A percentile compares a stretch with the other conserved stretches of the same genome.
Evolutionary conservation across 1,140 invertebrate genomes (phyloP).

Genomic region (Druon quercuslanigerum): DNA sequence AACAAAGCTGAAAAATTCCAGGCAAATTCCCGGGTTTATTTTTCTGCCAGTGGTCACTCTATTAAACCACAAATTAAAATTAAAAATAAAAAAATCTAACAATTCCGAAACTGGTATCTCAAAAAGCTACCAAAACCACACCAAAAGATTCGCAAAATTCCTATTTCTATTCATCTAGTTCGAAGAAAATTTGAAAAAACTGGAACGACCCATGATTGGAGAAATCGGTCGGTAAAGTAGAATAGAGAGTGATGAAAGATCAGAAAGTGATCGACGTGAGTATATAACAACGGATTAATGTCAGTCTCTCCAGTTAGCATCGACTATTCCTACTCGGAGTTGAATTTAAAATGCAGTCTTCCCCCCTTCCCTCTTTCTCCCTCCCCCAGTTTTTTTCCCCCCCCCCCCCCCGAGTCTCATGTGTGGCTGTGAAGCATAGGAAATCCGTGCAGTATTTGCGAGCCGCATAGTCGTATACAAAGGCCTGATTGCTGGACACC

Average conservation of each 20-base stretch:
- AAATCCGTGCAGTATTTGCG: slow-evolving; percentile 43
- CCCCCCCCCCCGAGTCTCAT: background rate
- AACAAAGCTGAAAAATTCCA: no score
- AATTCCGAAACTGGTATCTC: no score
- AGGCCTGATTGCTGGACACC: slow-evolving; percentile 61
- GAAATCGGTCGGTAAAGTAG: slow-evolving; percentile 26
- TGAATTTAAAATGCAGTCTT: slow-evolving; percentile 9
- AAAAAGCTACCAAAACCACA: no score
- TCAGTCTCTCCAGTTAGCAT: background rate
- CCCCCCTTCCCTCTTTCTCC: background rate
- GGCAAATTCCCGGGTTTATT: no score
- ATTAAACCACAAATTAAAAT: no score
- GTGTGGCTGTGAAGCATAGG: slow-evolving; percentile 35
- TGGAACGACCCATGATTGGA: background rate
- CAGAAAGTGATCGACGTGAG: slow-evolving; percentile 22
- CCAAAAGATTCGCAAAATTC: no score
- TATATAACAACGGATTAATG: slow-evolving; percentile 21
- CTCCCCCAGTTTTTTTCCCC: background rate
- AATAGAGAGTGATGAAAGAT: slow-evolving; percentile 21
- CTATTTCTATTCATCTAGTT: no score
- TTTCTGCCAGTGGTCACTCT: no score
- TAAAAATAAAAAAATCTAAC: no score
- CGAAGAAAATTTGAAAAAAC: no score
- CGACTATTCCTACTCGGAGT: background rate
- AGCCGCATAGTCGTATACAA: slow-evolving; percentile 47